Base-by-base conservation (phyloP, 2,113 vertebrate genomes). In the Crocuta crocuta region DNA sequence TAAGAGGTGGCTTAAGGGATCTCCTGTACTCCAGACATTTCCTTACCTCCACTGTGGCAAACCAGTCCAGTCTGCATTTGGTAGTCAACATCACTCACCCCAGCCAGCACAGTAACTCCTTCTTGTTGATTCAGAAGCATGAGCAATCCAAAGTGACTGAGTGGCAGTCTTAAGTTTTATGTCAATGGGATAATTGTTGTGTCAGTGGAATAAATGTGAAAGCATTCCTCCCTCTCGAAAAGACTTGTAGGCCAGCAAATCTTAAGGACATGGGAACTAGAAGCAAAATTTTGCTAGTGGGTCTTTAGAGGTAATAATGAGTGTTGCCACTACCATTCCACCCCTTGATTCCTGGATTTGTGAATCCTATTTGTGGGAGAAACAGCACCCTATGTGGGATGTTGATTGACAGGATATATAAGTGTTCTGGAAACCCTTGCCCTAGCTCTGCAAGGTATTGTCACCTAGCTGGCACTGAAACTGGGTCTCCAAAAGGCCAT, bases 111-210 rank as follows among this genome's bases (percentile, higher is more conserved):
- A 79, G 89, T 90, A 79, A 90, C 74, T 90, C 74, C 74, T 43
- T 76, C 87, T 48, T 79, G 43, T 91, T 91, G 89, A 91, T 78
- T 91, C 61, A 91, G 74, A 79, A 66, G 61, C 89, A 66, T 39
- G 74, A 53, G 74, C 74, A 79, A 91, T 65, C 74, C 74, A 50
- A 15, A 78, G 43, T 66, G 61, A 91, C 89, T 79, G 61, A 91
- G 33, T 24, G 17, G 9, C 23, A 79, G 33, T 79, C 33, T 91
- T 53, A 79, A 66, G 61, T 91, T 79, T 48, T 61, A 53, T 79
- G 68, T 91, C 89, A 91, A 28, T 79, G 74, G 74, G 66, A 39
- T 91, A 91, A 79, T 79, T 91, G 33, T 90, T 78, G 43, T 78
- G 58, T 91, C 43, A 50, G 3, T 79, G 89, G 74, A 50, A 50